Evolutionary conservation across 1,140 invertebrate species (phyloP), one percentile per base, ranked within the genome.

Genomic region (Laodelphax striatellus): DNA sequence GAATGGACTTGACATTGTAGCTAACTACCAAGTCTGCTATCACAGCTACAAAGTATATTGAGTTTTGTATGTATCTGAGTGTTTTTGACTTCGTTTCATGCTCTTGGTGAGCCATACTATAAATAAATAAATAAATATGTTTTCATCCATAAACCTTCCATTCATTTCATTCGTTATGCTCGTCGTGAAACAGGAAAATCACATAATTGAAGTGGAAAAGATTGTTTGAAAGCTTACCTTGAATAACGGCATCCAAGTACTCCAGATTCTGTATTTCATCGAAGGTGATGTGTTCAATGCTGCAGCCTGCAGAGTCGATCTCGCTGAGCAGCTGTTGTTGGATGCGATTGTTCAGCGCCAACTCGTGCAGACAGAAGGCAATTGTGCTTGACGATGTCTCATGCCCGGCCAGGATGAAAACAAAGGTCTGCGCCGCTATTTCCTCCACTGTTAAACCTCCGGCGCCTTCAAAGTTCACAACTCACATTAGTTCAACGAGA

Each of bases 321-420:
- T 86, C 82, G 17, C 70, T 46, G 24, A 75, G 69, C 2, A 85
- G 64, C 54, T 73, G 77, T 13, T 78, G 67, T 61, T 84, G 84
- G 6, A 81, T 64, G 0, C 77, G 69, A 0, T 71, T 77, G 62
- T 85, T 68, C 19, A 74, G 65, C 8, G 84, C 81, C 19, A 88
- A 66, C 57, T 79, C 76, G 54, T 77, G 77, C 5, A 80, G 65
- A 0, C 77, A 68, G 60, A 82, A 82, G 0, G 75, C 67, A 21
- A 85, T 67, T 1, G 78, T 72, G 0, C 74, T 77, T 0, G 80
- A 72, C 0, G 79, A 76, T 0, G 83, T 84, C 67, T 85, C 83
- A 62, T 80, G 86, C 1, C 83, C 84, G 55, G 79, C 86, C 5
- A 78, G 70, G 62, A 87, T 83, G 65, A 89, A 88, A 9, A 83